Percentiles rank a stretch among this genome's conserved stretches.
These are phyloP conservation scores for Tubulanus polymorphus DNA, from an alignment of 2,888 invertebrate species.

Conservation along the genomic window DNA sequence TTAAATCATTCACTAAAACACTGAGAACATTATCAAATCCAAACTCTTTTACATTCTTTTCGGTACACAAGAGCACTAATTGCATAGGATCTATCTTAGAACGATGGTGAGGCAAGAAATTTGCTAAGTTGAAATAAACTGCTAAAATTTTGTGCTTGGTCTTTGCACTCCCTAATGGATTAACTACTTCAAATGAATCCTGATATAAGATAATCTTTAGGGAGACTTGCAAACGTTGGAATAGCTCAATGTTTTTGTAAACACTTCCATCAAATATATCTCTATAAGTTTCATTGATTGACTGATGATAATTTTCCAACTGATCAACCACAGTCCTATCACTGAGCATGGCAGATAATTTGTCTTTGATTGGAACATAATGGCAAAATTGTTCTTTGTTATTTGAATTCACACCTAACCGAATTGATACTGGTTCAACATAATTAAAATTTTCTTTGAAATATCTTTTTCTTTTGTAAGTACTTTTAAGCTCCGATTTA, in stretches of 20 bases:
- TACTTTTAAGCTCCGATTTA: conserved; percentile 4
- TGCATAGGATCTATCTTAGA: conserved; percentile 13
- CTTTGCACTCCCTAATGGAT: conserved; percentile 16
- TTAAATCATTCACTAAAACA: background rate
- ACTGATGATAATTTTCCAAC: too few species aligned
- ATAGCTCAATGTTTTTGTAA: conserved; percentile 7
- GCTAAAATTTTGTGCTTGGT: conserved; percentile 16
- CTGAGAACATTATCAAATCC: background rate
- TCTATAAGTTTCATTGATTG: too few species aligned
- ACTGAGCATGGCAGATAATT: too few species aligned
- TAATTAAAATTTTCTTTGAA: conserved; percentile 10
- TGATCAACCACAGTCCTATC: too few species aligned
- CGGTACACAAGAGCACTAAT: conserved; percentile 5
- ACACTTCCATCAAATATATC: conserved; percentile 7
- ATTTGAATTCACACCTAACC: conserved; percentile 5
- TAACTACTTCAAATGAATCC: conserved; percentile 17
- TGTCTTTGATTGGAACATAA: conserved; percentile 13
- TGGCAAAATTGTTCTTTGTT: conserved; percentile 6
- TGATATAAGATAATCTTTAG: conserved; percentile 5
- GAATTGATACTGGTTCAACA: conserved; percentile 6
- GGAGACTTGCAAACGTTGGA: background rate
- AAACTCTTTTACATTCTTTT: conserved; percentile 7
- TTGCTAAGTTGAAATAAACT: conserved; percentile 13
- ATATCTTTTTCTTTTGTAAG: conserved; percentile 8
- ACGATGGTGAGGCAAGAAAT: conserved; percentile 9